phyloP scores from a whole-genome alignment of 2,888 invertebrate species.

The Drosophila hamatofila region DNA sequence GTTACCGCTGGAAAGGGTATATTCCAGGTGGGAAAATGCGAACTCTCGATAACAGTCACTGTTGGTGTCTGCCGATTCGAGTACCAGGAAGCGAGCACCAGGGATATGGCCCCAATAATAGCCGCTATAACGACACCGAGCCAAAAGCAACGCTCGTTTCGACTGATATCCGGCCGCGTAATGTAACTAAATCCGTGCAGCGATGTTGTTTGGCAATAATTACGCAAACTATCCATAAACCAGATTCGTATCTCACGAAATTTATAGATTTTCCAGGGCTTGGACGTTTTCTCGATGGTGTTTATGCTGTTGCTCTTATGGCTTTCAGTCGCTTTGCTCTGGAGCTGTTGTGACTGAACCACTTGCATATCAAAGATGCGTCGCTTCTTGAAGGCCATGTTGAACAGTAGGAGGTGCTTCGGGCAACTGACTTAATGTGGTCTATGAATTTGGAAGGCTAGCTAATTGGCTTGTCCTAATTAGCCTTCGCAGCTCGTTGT shows the following conservation, averaged over 20 bases:
- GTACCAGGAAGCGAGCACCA: constrained; percentile 87
- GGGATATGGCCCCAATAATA: constrained; percentile 86
- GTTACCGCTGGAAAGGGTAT: constrained; percentile 87
- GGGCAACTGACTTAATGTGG: constrained; percentile 30
- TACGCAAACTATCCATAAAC: constrained; percentile 82
- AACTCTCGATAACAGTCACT: constrained; percentile 87
- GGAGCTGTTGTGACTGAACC: constrained; percentile 53
- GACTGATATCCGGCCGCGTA: constrained; percentile 87
- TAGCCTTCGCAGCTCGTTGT: constrained; percentile 37
- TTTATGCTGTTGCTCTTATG: constrained; percentile 9
- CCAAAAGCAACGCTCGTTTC: constrained; percentile 87
- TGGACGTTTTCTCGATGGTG: not conserved
- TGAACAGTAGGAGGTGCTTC: not conserved
- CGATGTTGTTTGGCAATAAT: constrained; percentile 89
- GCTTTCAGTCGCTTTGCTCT: not conserved
- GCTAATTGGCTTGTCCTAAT: constrained; percentile 64
- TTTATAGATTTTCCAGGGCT: constrained; percentile 8
- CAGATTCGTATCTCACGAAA: constrained; percentile 64
- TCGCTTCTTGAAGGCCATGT: constrained; percentile 69
- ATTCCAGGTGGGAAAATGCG: constrained; percentile 87
- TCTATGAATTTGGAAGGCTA: constrained; percentile 4
- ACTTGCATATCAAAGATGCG: constrained; percentile 66
- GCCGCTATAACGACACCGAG: constrained; percentile 86
- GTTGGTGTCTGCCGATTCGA: constrained; percentile 88
- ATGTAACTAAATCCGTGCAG: constrained; percentile 90